Conservation (phyloP, 2,797 vertebrate species). For the Onychomys torridus region DNA sequence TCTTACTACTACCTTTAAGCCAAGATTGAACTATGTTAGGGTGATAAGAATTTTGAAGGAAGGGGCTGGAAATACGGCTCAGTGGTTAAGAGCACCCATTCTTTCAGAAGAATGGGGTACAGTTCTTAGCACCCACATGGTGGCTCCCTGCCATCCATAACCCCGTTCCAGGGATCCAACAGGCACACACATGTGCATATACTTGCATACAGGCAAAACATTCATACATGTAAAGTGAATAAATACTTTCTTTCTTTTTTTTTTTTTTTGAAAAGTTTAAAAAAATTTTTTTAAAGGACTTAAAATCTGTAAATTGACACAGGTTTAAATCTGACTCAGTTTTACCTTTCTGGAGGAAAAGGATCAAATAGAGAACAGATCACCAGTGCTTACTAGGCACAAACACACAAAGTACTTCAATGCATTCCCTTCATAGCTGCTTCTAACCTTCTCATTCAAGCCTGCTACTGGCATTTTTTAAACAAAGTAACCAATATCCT, state of each 20-base stretch:
- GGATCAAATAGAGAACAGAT: background rate
- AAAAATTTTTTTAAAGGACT: constrained; percentile 1
- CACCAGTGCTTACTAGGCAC: background rate
- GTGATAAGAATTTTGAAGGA: constrained; percentile 16
- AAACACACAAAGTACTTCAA: background rate
- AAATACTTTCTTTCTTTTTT: background rate
- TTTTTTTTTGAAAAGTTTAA: background rate
- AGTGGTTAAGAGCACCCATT: too few species aligned
- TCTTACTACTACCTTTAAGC: background rate
- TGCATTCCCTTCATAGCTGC: background rate
- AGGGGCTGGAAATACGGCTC: background rate
- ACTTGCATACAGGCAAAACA: background rate
- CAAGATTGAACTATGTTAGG: background rate
- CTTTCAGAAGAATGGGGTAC: background rate
- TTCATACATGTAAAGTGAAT: background rate
- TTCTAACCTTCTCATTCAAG: background rate
- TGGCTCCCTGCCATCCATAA: background rate
- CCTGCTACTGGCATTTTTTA: background rate
- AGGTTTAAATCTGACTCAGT: background rate
- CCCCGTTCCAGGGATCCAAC: background rate
- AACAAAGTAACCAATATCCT: background rate
- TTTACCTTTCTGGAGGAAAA: background rate
- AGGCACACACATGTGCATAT: too few species aligned
- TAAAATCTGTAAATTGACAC: constrained; percentile 29
- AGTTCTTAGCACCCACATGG: background rate